Evolutionary conservation across 2,113 vertebrate genomes (phyloP).

Genomic region (Pollimyrus isidori): DNA sequence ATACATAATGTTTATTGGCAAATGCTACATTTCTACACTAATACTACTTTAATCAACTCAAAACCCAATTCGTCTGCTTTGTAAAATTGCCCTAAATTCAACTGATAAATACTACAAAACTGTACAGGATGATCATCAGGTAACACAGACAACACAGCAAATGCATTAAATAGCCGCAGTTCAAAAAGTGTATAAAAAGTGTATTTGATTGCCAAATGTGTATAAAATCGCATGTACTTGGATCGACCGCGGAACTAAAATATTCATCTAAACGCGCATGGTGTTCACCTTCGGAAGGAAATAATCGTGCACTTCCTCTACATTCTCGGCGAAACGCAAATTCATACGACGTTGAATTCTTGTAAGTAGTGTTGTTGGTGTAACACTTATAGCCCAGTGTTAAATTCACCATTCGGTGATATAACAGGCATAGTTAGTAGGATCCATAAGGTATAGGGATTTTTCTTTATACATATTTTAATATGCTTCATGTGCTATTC

Average conservation of each 20-base stretch:
- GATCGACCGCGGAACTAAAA: neutral
- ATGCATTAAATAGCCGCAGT: neutral
- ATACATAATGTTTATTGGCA: neutral
- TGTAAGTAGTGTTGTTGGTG: neutral
- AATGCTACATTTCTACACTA: neutral
- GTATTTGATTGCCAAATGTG: too few species aligned
- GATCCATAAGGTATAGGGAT: neutral
- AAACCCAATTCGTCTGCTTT: neutral
- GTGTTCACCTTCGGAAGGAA: conserved; percentile 7
- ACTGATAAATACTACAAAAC: neutral
- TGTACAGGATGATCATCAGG: neutral
- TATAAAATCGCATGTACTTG: neutral
- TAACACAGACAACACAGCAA: neutral
- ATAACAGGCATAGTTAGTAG: neutral
- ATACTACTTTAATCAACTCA: neutral
- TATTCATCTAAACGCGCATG: neutral
- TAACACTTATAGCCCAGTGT: neutral
- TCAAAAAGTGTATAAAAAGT: neutral
- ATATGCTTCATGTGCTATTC: neutral
- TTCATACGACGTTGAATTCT: conserved; percentile 3
- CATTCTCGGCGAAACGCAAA: conserved; percentile 5
- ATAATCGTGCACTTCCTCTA: conserved; percentile 8
- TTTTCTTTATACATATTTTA: neutral
- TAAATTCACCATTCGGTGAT: neutral
- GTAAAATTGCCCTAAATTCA: neutral